Evolutionary conservation across 2,888 invertebrate genomes (phyloP).

Genomic region (Neuroscelio doddi): DNA sequence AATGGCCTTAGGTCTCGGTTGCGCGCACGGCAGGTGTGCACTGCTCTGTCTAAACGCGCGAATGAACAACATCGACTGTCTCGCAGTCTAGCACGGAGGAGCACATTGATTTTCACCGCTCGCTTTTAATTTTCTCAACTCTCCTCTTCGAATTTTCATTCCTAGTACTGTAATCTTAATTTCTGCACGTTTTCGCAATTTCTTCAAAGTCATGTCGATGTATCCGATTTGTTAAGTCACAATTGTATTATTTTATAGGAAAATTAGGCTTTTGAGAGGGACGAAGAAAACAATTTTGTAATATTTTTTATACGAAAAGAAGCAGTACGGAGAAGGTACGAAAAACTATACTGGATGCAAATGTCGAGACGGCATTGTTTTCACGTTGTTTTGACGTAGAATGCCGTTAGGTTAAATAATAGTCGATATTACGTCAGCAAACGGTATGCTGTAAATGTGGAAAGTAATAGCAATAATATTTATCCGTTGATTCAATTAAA

Average conservation of each 20-base stretch:
- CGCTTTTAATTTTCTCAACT: conserved; percentile 8
- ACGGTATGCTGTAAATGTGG: too few relatives aligned
- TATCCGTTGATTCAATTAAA: too few relatives aligned
- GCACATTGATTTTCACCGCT: conserved; percentile 19
- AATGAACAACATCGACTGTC: conserved; percentile 23
- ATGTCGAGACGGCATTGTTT: too few relatives aligned
- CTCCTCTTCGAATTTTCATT: background rate
- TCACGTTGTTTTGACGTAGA: too few relatives aligned
- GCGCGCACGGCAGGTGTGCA: conserved; percentile 46
- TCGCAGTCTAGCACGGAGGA: conserved; percentile 9
- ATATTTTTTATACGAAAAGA: too few relatives aligned
- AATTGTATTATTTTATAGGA: background rate
- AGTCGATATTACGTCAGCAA: too few relatives aligned
- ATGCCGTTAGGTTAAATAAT: too few relatives aligned
- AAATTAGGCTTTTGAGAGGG: too few relatives aligned
- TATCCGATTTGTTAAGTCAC: background rate
- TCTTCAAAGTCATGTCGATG: conserved; percentile 2
- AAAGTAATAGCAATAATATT: too few relatives aligned
- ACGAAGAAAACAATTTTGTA: too few relatives aligned
- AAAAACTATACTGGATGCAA: too few relatives aligned
- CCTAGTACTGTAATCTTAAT: background rate
- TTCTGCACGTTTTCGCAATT: background rate
- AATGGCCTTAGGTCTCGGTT: conserved; percentile 49
- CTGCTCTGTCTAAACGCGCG: conserved; percentile 16
- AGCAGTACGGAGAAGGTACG: too few relatives aligned